Conservation (phyloP, 2,797 vertebrate genomes). For the Dromococcyx pavoninus region DNA sequence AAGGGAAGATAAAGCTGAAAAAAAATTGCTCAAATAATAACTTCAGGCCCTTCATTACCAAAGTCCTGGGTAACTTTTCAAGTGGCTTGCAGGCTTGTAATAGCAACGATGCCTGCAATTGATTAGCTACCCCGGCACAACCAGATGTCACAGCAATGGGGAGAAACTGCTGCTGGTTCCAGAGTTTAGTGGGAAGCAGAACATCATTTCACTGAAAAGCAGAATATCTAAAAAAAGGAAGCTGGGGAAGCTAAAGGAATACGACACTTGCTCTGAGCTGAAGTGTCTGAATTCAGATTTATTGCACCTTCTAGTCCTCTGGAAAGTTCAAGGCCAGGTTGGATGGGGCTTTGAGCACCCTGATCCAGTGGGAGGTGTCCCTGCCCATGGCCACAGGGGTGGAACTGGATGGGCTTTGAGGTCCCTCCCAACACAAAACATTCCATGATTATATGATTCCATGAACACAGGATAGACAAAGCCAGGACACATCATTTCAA, state of each 20-base stretch:
- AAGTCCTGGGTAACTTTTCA: conserved; percentile 51
- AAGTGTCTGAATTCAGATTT: background rate
- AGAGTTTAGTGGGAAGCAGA: background rate
- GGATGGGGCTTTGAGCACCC: too few species aligned
- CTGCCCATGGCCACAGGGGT: too few species aligned
- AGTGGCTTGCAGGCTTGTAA: conserved; percentile 48
- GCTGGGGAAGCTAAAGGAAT: background rate
- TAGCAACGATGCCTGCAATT: conserved; percentile 40
- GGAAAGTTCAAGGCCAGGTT: background rate
- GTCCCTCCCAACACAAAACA: too few species aligned
- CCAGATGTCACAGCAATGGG: background rate
- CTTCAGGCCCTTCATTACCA: conserved; percentile 62
- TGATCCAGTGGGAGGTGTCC: too few species aligned
- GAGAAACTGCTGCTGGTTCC: conserved; percentile 4
- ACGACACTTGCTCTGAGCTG: background rate
- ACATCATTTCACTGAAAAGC: background rate
- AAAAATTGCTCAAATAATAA: conserved; percentile 36
- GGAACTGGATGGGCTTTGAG: too few species aligned
- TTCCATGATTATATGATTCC: too few species aligned
- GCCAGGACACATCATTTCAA: background rate
- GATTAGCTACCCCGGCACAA: conserved; percentile 30
- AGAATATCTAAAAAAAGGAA: background rate
- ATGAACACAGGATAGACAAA: background rate
- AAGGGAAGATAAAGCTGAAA: conserved; percentile 32
- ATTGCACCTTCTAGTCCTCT: background rate